Evolutionary conservation across 2,888 invertebrate species (phyloP), one percentile per base, ranked within the genome.

Genomic region (Lingula anatina): DNA sequence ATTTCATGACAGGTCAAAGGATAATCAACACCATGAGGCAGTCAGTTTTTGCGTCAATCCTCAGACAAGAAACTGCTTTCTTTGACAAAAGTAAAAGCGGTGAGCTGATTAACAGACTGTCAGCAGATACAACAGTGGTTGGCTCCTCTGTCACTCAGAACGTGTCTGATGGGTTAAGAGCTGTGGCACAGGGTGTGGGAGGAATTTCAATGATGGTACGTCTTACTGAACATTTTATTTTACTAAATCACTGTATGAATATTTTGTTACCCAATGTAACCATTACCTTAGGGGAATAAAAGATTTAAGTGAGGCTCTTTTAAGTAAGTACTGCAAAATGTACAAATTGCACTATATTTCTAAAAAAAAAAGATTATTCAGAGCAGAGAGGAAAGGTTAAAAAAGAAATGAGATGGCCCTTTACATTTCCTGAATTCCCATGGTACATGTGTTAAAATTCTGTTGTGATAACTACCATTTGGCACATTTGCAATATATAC

Each of bases 171-270:
- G 97, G 97, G 0, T 77, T 96, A 23, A 80, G 97, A 42, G 89
- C 94, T 0, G 73, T 86, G 2, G 86, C 92, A 52, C 92, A 93
- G 86, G 88, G 90, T 7, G 76, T 84, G 25, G 89, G 89, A 39
- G 93, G 95, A 1, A 86, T 91, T 35, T 86, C 88, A 25, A 93
- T 97, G 90, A 96, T 96, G 96, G 90, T 91, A 78, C 73, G 63
- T 40, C 15, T 27, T 38, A n/a, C n/a, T n/a, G n/a, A n/a, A n/a
- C n/a, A n/a, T n/a, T n/a, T n/a, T n/a, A n/a, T n/a, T n/a, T n/a
- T n/a, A n/a, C n/a, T n/a, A n/a, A n/a, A 9, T n/a, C n/a, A 12
- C 35, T 12, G 35, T 31, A n/a, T 31, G 9, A 31, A n/a, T 31
- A 31, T 12, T 31, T 31, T 12, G 35, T 31, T 31, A n/a, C 35